Percentiles rank a stretch among this genome's conserved stretches.
Conservation (phyloP, 1,140 invertebrate genomes). For the Thrips palmi region DNA sequence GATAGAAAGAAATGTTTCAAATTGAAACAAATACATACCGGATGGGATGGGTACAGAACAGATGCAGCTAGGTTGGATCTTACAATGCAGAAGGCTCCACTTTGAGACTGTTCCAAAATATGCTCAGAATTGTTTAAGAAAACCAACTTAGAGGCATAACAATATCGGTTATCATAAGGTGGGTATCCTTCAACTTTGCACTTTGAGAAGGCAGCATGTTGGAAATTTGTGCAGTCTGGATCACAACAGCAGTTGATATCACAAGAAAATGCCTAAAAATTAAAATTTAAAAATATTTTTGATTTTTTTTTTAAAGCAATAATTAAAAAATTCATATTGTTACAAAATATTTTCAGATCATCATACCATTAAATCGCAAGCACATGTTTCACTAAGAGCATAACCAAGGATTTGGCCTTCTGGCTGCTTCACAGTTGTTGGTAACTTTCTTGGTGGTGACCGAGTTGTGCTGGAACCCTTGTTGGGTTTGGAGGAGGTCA, state of each 20-base stretch:
- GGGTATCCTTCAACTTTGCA: slow-evolving; percentile 25
- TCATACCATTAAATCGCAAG: slow-evolving; percentile 28
- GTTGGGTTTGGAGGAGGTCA: too few species aligned
- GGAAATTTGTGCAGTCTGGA: slow-evolving; percentile 34
- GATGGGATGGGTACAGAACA: too few species aligned
- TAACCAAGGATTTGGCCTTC: too few species aligned
- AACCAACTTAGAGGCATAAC: slow-evolving; percentile 22
- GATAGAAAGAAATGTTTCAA: too few species aligned
- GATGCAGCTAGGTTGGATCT: too few species aligned
- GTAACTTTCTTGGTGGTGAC: too few species aligned
- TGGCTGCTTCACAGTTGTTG: too few species aligned
- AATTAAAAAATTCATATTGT: neutral
- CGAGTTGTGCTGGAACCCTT: too few species aligned
- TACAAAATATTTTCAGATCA: neutral
- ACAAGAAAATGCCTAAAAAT: slow-evolving; percentile 33
- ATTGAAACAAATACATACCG: too few species aligned
- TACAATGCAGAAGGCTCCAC: too few species aligned
- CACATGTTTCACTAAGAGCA: slow-evolving; percentile 21
- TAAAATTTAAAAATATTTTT: slow-evolving; percentile 8
- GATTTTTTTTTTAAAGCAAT: slow-evolving; percentile 7
- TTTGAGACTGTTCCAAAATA: too few species aligned
- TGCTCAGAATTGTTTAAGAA: too few species aligned
- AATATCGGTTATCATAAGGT: slow-evolving; percentile 22
- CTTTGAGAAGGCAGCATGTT: slow-evolving; percentile 32
- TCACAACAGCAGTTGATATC: slow-evolving; percentile 65